Evolutionary conservation across 2,888 invertebrate species (phyloP), one percentile per base, ranked within the genome.

Genomic region (Drosophila silvestris): DNA sequence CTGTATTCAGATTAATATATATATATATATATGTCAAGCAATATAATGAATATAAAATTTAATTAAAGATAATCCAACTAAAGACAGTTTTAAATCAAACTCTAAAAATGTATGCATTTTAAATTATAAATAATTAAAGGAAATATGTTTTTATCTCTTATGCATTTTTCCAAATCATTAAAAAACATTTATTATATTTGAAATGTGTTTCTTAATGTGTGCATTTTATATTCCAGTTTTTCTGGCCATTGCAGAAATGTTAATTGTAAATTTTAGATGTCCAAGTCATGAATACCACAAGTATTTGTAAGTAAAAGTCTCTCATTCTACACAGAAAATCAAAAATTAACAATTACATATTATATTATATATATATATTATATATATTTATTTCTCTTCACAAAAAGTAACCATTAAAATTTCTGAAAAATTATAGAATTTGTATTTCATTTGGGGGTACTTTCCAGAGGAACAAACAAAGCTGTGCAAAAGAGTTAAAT

Each of bases 401-500:
- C 9, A 0, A 16, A 50, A 50, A 26, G 12, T 22, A n/a, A 0
- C 0, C 3, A 22, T 1, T 12, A 5, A 1, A 44, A 44, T 44
- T 3, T 3, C 1, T 12, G 7, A 12, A n/a, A 44, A 44, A 44
- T 22, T 2, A 2, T n/a, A 5, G 10, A 9, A 7, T 4, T 14
- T 22, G 14, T 47, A 7, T 7, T 4, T 22, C 0, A 14, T 47
- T 7, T 14, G 4, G 22, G 1, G 0, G 0, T 7, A 22, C 16
- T 47, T 47, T 14, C 22, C 4, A 7, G 14, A 22, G 44, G 1
- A 22, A 47, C 14, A 47, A 22, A 22, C 14, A 14, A 22, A 7
- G 44, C 44, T 22, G 44, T 22, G 44, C 7, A 7, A 22, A 7
- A 9, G 4, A 1, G 26, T 47, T 26, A 47, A 19, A 10, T 32